A percentile compares a stretch with the other conserved stretches of the same genome.
Evolutionary conservation across 2,888 invertebrate genomes (phyloP).

Genomic region (Bellardia pandia): DNA sequence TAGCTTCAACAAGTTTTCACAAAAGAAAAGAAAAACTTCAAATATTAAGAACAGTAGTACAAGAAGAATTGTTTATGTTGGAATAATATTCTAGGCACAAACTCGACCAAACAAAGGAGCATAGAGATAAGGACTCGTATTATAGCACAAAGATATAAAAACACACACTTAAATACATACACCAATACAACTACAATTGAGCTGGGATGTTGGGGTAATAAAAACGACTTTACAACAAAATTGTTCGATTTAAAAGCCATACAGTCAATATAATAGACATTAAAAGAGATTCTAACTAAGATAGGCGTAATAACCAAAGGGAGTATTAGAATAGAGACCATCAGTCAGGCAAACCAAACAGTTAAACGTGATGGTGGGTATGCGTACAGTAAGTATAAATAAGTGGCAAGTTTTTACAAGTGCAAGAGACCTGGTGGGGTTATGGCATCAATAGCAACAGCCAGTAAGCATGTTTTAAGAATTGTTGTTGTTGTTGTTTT

Average conservation of each 20-base stretch:
- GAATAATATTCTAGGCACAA: constrained; percentile 24
- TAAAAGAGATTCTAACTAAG: constrained; percentile 51
- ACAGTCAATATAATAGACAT: constrained; percentile 49
- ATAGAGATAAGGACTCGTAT: constrained; percentile 15
- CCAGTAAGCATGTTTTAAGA: not conserved
- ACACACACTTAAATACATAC: not conserved
- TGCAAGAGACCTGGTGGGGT: not conserved
- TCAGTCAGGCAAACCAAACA: not conserved
- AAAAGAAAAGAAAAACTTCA: not conserved
- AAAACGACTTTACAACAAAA: constrained; percentile 30
- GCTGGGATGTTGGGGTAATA: not conserved
- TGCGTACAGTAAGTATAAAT: constrained; percentile 15
- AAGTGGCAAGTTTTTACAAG: constrained; percentile 10
- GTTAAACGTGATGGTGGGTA: constrained; percentile 4
- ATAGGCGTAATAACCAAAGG: not conserved
- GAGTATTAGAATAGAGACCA: not conserved
- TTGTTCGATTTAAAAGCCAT: constrained; percentile 54
- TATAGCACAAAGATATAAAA: constrained; percentile 23
- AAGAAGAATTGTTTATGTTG: not conserved
- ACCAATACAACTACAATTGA: not conserved
- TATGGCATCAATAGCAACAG: constrained; percentile 14
- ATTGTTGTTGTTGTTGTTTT: constrained; percentile 10
- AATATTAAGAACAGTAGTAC: constrained; percentile 14
- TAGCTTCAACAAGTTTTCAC: constrained; percentile 56
- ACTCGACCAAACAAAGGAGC: not conserved